Evolutionary conservation across 1,140 invertebrate genomes (phyloP), one percentile per base, ranked within the genome.

Genomic region (Antheraea pernyi): DNA sequence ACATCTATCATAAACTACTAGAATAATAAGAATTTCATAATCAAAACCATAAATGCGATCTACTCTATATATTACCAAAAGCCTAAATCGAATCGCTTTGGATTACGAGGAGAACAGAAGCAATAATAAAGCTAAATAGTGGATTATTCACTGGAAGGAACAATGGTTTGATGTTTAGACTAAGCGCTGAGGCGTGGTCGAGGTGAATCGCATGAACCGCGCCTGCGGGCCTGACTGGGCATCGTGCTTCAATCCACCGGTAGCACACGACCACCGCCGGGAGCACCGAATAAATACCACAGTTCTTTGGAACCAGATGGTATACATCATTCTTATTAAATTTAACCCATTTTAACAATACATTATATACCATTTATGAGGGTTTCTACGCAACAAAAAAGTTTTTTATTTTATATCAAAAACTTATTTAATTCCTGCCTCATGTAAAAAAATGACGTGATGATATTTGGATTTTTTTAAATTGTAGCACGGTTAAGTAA

Each of bases 111-210:
- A 16, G 46, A 53, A 53, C 46, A 53, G 46, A 13, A 53, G 46
- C 46, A 53, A 13, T 53, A 53, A 53, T 53, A 53, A 53, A 53
- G 13, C 46, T 53, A 53, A 53, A 53, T 53, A 53, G 46, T 53
- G 13, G 46, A 16, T 7, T 16, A 53, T 53, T 53, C 46, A 53
- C 46, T 53, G 46, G 1, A 53, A 53, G 46, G 46, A 53, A 53
- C 46, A 53, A 53, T 53, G 46, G 46, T 53, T 53, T n/a, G 13
- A 53, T 53, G 46, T 53, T 53, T 53, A 16, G 46, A 16, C 46
- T 53, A 53, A 53, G 11, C 46, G 46, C 46, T 53, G 11, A 53
- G 46, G 46, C 46, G 46, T 53, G 46, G 46, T 53, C 46, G 46
- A 53, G 46, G 46, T 53, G 46, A 53, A 53, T 53, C 46, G 46